Evolutionary conservation across 2,888 invertebrate genomes (phyloP).

Genomic region (Cataglyphis altisquamis): DNA sequence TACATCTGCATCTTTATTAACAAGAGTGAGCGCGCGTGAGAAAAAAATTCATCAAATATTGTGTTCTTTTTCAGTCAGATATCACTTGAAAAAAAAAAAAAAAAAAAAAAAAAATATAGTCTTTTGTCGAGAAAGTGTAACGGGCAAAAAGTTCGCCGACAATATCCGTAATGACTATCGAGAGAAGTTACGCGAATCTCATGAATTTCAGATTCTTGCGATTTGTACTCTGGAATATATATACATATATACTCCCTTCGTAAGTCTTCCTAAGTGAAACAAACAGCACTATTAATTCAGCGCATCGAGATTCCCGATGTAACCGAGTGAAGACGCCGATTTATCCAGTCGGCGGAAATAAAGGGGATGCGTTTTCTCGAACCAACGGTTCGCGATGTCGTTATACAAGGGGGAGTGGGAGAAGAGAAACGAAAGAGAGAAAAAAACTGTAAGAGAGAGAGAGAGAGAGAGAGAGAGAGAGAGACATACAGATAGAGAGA

Average conservation of each 20-base stretch:
- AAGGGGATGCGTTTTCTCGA: slow-evolving; percentile 55
- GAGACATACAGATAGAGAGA: too few relatives aligned
- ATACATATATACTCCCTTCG: neutral
- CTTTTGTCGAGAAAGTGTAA: neutral
- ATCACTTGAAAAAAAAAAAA: neutral
- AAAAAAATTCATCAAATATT: neutral
- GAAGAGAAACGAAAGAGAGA: neutral
- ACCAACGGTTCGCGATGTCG: slow-evolving; percentile 44
- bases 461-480: neutral
- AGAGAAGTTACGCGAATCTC: slow-evolving; percentile 28
- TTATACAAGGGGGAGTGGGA: neutral
- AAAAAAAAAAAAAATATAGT: neutral
- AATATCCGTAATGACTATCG: slow-evolving; percentile 38
- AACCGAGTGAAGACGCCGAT: slow-evolving; percentile 51
- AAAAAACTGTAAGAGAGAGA: slow-evolving; percentile 4
- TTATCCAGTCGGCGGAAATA: slow-evolving; percentile 46
- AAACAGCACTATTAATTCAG: slow-evolving; percentile 53
- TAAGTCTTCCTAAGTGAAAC: slow-evolving; percentile 49
- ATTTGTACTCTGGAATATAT: slow-evolving; percentile 37
- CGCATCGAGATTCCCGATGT: slow-evolving; percentile 46
- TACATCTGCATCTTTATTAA: neutral
- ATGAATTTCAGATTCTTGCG: slow-evolving; percentile 42
- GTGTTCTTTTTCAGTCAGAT: neutral
- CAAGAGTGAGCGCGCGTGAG: neutral
- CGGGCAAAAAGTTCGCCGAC: neutral